These are phyloP conservation scores for Cynopterus brachyotis DNA, from an alignment of 2,113 vertebrate species.

Conservation along the genomic window DNA sequence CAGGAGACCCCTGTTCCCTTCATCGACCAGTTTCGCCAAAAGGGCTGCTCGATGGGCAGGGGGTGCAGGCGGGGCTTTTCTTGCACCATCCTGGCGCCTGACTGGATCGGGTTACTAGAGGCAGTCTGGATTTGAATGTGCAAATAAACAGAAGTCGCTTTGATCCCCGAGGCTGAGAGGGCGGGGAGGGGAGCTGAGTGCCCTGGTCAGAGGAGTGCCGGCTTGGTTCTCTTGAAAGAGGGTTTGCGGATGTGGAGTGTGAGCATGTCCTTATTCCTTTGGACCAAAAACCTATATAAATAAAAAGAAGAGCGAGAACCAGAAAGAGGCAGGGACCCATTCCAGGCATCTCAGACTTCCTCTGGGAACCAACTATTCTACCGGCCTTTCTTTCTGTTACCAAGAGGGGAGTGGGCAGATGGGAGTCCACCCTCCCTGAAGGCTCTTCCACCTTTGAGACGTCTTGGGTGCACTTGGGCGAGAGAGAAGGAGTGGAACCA, in stretches of 20 bases:
- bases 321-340: neutral
- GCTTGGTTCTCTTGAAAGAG: constrained; percentile 27
- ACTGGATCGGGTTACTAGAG: neutral
- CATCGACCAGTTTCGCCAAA: neutral
- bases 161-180: constrained; percentile 60
- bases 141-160: constrained; percentile 78
- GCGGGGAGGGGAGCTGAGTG: constrained; percentile 32
- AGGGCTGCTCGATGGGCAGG: neutral
- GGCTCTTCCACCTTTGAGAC: neutral
- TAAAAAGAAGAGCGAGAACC: neutral
- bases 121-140: constrained; percentile 77
- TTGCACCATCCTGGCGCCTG: constrained; percentile 46
- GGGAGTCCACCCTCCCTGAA: neutral
- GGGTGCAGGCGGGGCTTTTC: neutral
- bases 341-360: neutral
- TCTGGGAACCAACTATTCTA: neutral
- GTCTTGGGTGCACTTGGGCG: neutral
- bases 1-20: neutral
- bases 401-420: neutral
- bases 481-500: neutral
- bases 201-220: constrained; percentile 33
- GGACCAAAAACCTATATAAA: neutral
- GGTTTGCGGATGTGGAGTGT: neutral
- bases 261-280: neutral
- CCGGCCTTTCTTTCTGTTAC: neutral